phyloP scores from a whole-genome alignment of 1,140 invertebrate genomes.

The Pygmarrhopalites habei region DNA sequence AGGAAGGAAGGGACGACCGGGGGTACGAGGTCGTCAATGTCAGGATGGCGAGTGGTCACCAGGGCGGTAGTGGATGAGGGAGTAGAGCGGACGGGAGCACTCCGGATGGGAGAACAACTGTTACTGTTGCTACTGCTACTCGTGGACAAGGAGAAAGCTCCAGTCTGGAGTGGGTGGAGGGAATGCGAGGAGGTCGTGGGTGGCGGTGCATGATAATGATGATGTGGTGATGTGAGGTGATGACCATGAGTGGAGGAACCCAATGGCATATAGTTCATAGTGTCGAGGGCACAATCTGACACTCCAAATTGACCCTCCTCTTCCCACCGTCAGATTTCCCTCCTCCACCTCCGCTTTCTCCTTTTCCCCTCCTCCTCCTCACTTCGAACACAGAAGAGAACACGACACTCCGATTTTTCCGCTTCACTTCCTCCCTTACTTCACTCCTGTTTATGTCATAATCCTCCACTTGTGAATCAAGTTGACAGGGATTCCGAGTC shows the following conservation, averaged over 20 bases:
- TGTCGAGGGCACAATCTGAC: background rate
- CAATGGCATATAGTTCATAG: slow-evolving; percentile 32
- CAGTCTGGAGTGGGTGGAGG: too few relatives aligned
- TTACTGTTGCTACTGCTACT: slow-evolving; percentile 3
- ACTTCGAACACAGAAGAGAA: too few relatives aligned
- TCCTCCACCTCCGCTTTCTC: too few relatives aligned
- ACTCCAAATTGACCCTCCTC: background rate
- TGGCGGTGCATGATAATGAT: slow-evolving; percentile 8
- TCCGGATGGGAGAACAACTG: background rate
- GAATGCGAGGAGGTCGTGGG: slow-evolving; percentile 18
- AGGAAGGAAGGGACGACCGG: slow-evolving; percentile 21
- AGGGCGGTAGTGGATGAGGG: too few relatives aligned
- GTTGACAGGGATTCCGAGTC: too few relatives aligned
- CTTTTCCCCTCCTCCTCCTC: too few relatives aligned
- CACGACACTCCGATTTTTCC: too few relatives aligned
- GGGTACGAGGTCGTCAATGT: slow-evolving; percentile 19
- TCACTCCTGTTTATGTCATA: too few relatives aligned
- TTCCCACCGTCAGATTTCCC: background rate
- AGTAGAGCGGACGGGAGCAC: too few relatives aligned
- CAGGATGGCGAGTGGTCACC: slow-evolving; percentile 4
- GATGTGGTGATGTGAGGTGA: slow-evolving; percentile 10
- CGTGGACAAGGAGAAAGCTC: slow-evolving; percentile 14
- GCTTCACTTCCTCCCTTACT: too few relatives aligned
- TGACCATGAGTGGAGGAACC: slow-evolving; percentile 20
- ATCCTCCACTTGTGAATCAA: too few relatives aligned